Evolutionary conservation across 2,113 vertebrate species (phyloP), one percentile per base, ranked within the genome.

Genomic region (Ctenodactylus gundi): DNA sequence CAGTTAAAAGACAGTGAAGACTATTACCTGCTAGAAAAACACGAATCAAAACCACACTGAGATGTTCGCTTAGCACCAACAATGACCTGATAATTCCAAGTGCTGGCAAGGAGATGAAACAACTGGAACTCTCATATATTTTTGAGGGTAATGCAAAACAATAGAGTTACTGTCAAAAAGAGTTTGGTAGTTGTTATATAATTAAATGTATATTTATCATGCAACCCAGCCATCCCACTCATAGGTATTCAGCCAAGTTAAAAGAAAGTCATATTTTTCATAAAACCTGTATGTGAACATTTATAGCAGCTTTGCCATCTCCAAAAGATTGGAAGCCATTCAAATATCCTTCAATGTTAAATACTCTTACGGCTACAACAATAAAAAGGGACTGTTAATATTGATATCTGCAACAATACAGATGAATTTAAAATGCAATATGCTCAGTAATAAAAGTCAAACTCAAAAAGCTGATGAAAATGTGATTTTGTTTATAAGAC

Each of bases 271-370:
- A 73, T 53, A 8, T 73, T 93, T n/a, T 84, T 75, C 83, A 94
- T 95, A 94, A 97, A 95, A 95, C 29, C 89, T 83, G 60, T 44
- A 82, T 58, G 55, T 77, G 82, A 88, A 84, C 94, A 92, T 94
- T 95, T 95, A 95, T 85, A 72, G 67, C 14, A 64, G 39, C 36
- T 92, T 94, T 84, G 77, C 92, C 80, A 73, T 58, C 67, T 92
- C 18, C 49, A 67, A 75, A 64, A 90, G 78, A 60, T 6, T 85
- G 60, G 83, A 90, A 90, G 80, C 7, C 73, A 77, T 49, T 44
- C 85, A 70, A 75, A 89, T 76, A 49, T 92, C 91, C 70, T 85
- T 93, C 10, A 2, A 6, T 80, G 44, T n/a, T 31, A 49, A 10
- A 70, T 65, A 6, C 14, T 55, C 4, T 21, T 57, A 68, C 0